Evolutionary conservation across 1,140 invertebrate species (phyloP), one percentile per base, ranked within the genome.

Genomic region (Cyclina sinensis): DNA sequence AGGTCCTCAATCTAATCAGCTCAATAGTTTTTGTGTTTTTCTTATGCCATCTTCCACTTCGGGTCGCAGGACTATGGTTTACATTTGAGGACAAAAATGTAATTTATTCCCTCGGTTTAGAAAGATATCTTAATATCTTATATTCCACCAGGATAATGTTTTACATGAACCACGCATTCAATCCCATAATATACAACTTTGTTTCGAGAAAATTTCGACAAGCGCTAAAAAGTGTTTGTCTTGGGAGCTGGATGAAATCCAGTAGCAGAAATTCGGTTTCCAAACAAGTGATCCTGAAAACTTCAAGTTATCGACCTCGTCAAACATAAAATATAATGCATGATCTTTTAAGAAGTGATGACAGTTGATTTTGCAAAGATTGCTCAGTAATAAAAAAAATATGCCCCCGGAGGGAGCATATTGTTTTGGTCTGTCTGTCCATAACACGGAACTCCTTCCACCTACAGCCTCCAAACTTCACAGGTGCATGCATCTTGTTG

Each of bases 141-240:
- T 91, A 92, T 57, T 79, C 91, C 37, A 85, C 92, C 0, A 32
- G 91, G 18, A 86, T 94, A 51, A 62, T 92, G 57, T 90, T 92
- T 39, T 93, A 92, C 62, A 79, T 91, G 24, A 91, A 92, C 74
- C 90, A 91, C 62, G 91, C 92, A 27, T 86, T 92, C 32, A 92
- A 93, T 79, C 92, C 92, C 0, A 88, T 93, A 43, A 87, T 93
- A 14, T 93, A 93, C 74, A 93, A 93, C 65, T 91, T 94, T 62
- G 91, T 94, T 32, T 93, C 93, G 18, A 90, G 48, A 24, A 86
- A 86, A 48, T 86, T 86, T 68, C 27, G 84, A 39, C 18, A 39
- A 3, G 70, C 84, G 9, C 59, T 86, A 32, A 48, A 43, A 18
- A 48, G 48, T 16, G 51, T 37, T 57, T 81, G 27, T 37, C 32